phyloP scores from a whole-genome alignment of 2,797 vertebrate genomes.

The Vultur gryphus region DNA sequence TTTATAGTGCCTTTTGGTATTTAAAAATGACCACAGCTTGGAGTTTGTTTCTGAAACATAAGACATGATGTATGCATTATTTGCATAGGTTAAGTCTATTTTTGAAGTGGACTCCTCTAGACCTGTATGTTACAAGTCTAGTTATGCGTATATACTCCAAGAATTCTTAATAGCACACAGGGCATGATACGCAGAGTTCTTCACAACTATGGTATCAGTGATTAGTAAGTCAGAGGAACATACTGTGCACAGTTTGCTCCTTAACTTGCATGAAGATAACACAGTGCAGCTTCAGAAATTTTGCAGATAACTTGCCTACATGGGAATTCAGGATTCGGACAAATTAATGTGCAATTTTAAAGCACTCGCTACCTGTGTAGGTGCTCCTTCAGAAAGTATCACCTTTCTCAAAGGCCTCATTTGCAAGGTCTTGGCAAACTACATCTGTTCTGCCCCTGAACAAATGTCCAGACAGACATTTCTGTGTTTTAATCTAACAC shows the following conservation, averaged over 20 bases:
- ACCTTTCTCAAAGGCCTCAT: not conserved
- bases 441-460: not conserved
- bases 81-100: conserved; percentile 31
- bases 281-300: not conserved
- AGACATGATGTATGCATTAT: conserved; percentile 27
- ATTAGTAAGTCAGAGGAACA: conserved; percentile 19
- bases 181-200: not conserved
- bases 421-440: not conserved
- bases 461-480: not conserved
- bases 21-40: conserved; percentile 15
- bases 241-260: conserved; percentile 8
- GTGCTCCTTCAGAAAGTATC: not conserved
- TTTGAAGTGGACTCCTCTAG: conserved; percentile 15
- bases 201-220: not conserved
- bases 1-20: conserved; percentile 61
- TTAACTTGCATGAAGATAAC: conserved; percentile 15
- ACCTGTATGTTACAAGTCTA: not conserved
- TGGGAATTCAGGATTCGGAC: not conserved
- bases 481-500: not conserved
- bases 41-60: conserved; percentile 18
- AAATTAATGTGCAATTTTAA: not conserved
- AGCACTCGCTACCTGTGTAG: not conserved
- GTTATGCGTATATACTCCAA: not conserved
- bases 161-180: not conserved
- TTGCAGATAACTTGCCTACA: not conserved